A percentile compares a stretch with the other conserved stretches of the same genome.
Evolutionary conservation across 2,888 invertebrate genomes (phyloP).

Genomic region (Gandaritis pyraliata): DNA sequence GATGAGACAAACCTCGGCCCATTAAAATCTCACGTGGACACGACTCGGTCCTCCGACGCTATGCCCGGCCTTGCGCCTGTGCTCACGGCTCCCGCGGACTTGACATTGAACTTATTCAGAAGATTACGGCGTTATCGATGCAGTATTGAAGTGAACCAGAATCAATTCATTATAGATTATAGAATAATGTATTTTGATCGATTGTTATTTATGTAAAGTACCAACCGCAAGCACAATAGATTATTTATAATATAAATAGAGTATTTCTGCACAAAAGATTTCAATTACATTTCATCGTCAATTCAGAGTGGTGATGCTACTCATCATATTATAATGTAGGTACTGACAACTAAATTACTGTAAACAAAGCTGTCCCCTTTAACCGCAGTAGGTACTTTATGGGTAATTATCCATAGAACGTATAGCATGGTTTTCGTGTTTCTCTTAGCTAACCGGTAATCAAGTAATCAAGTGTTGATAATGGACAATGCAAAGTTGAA

Average conservation of each 20-base stretch:
- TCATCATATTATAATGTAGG: conserved; percentile 2
- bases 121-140: conserved; percentile 43
- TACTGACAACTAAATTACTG: conserved; percentile 6
- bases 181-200: conserved; percentile 2
- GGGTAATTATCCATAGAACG: conserved; percentile 13
- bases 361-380: conserved; percentile 17
- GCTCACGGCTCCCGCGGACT: conserved; percentile 47
- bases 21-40: conserved; percentile 50
- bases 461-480: conserved; percentile 32
- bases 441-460: conserved; percentile 15
- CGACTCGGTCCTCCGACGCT: conserved; percentile 50
- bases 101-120: conserved; percentile 59
- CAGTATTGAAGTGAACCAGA: conserved; percentile 34
- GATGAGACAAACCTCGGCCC: conserved; percentile 63
- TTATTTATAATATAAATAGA: too few species aligned
- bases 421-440: conserved; percentile 26
- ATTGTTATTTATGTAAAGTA: not conserved
- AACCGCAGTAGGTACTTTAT: conserved; percentile 3
- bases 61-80: conserved; percentile 33
- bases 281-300: not conserved
- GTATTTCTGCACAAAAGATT: not conserved
- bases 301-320: not conserved
- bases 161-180: not conserved
- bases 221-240: too few species aligned
- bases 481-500: conserved; percentile 32